Base-by-base conservation (phyloP, 1,140 invertebrate species). In the Psilanteris sp. region DNA sequence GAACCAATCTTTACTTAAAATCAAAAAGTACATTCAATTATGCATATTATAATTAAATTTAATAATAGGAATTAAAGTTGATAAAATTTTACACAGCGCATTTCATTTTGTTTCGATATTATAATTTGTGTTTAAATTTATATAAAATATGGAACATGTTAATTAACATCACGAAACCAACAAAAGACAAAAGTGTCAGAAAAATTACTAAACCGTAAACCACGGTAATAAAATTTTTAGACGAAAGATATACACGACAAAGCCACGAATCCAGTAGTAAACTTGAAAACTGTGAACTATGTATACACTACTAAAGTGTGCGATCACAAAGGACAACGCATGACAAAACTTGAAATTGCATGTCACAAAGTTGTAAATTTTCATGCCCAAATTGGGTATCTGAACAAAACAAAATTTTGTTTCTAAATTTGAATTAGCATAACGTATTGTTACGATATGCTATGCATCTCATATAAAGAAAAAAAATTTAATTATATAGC, bases 91-190 rank as follows among this genome's bases (percentile, higher is more conserved):
- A n/a, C n/a, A n/a, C n/a, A n/a, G n/a, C n/a, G n/a, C n/a, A n/a
- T n/a, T n/a, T n/a, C n/a, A n/a, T n/a, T n/a, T n/a, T n/a, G n/a
- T n/a, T n/a, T n/a, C n/a, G n/a, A n/a, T n/a, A n/a, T n/a, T n/a
- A n/a, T n/a, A n/a, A n/a, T n/a, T n/a, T n/a, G n/a, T n/a, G n/a
- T n/a, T n/a, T n/a, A n/a, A n/a, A n/a, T n/a, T n/a, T n/a, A n/a
- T n/a, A n/a, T n/a, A n/a, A n/a, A n/a, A n/a, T n/a, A n/a, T n/a
- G n/a, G n/a, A n/a, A n/a, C n/a, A n/a, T 29, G 14, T 50, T 64
- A 64, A 54, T 54, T 43, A 66, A 54, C 36, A 54, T 36, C 14
- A 5, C n/a, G n/a, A n/a, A n/a, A n/a, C n/a, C n/a, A n/a, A n/a
- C n/a, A 29, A 62, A 22, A 24, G 39, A 22, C 27, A 7, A 36